A percentile compares a stretch with the other conserved stretches of the same genome.
These are phyloP conservation scores for Hemiscyllium ocellatum DNA, from an alignment of 2,113 vertebrate species.

Conservation along the genomic window DNA sequence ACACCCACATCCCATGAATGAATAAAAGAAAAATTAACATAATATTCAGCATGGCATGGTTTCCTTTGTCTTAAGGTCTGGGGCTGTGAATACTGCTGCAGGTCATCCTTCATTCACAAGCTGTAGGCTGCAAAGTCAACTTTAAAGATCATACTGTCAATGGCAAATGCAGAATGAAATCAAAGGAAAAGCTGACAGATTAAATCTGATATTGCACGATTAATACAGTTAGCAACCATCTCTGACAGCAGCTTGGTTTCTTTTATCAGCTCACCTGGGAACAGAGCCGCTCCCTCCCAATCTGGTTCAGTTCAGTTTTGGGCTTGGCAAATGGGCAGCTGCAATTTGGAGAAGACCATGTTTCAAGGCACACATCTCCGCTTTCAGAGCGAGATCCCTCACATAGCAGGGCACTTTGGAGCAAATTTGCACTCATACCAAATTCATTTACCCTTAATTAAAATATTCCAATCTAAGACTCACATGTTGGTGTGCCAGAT, in stretches of 20 bases:
- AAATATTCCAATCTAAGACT: not conserved
- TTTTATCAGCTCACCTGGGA: not conserved
- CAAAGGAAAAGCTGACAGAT: not conserved
- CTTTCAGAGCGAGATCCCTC: not conserved
- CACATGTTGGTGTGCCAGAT: constrained; percentile 3
- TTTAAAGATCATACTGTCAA: not conserved
- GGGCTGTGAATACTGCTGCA: not conserved
- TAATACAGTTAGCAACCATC: not conserved
- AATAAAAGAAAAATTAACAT: not conserved
- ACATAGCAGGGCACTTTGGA: not conserved
- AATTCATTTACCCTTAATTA: not conserved
- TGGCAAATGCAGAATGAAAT: not conserved
- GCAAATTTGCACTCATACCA: constrained; percentile 4
- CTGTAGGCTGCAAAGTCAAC: not conserved
- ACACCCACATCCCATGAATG: too few relatives aligned
- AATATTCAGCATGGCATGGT: not conserved
- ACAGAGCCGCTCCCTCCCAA: not conserved
- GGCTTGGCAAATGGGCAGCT: not conserved
- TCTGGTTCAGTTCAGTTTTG: too few relatives aligned
- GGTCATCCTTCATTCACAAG: not conserved
- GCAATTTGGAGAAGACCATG: not conserved
- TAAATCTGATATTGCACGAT: too few relatives aligned
- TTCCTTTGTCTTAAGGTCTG: not conserved
- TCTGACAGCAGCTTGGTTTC: not conserved
- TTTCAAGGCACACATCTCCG: not conserved